Evolutionary conservation across 2,113 vertebrate species (phyloP), one percentile per base, ranked within the genome.

Genomic region (Falco punctatus): DNA sequence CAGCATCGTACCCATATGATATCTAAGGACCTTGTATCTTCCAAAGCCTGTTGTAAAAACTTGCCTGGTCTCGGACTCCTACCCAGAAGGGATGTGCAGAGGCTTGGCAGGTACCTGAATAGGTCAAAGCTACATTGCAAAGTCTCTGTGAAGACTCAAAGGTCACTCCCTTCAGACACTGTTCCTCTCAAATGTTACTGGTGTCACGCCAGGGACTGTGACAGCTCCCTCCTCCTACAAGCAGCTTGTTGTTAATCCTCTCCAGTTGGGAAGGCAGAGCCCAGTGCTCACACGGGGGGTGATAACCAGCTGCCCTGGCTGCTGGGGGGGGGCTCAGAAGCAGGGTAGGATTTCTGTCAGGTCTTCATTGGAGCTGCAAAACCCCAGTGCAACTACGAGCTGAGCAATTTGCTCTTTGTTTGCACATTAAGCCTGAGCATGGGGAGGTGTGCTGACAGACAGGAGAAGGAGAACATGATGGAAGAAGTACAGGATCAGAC

Each of bases 1-100:
- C 35, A 13, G 58, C 3, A 0, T 13, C 46, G 58, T 38, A 46
- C 71, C 65, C 2, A 0, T 3, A 0, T 3, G 1, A 0, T 11
- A 12, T 6, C 48, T 5, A 4, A 46, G 69, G 65, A 16, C 5
- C 20, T 74, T 9, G 0, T 12, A 0, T 84, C 73, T 58, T 55
- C 74, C 54, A 44, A 16, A 90, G 54, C 13, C 44, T 11, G 6
- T 26, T 30, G 42, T n/a, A 26, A 30, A 78, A 86, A 10, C 28
- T 2, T 3, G 35, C 28, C 40, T 81, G 4, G 0, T 24, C 77
- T 52, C 27, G 2, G 65, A 21, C 57, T 84, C 26, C 75, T 46
- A 7, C 52, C 40, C 44, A 12, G 58, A 20, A 33, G 38, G 64
- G 59, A 23, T 0, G 0, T 15, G 38, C 10, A 42, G 89, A 74